phyloP scores from a whole-genome alignment of 2,113 vertebrate genomes.

The Oreotrochilus melanogaster region DNA sequence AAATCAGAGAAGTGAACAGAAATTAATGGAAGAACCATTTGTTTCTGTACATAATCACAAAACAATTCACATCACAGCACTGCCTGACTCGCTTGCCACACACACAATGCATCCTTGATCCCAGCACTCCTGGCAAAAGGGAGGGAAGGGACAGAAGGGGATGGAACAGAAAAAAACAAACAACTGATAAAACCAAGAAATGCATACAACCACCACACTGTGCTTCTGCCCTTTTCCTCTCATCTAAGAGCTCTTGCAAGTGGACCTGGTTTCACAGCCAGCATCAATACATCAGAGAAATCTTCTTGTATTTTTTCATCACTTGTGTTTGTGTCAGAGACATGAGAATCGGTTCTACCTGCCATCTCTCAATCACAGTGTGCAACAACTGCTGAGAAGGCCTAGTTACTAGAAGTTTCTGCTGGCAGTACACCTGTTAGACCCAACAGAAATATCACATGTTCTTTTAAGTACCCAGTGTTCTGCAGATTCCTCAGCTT shows the following conservation, averaged over 20 bases:
- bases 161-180: not conserved
- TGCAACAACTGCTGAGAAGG: not conserved
- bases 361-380: not conserved
- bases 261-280: not conserved
- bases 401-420: not conserved
- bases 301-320: not conserved
- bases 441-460: accelerated
- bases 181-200: not conserved
- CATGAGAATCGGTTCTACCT: not conserved
- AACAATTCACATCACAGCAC: not conserved
- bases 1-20: not conserved
- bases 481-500: not conserved
- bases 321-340: not conserved
- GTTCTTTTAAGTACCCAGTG: not conserved
- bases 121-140: not conserved
- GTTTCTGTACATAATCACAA: not conserved
- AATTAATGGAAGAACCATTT: not conserved
- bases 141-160: not conserved
- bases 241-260: not conserved
- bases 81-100: not conserved
- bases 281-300: not conserved
- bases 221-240: not conserved
- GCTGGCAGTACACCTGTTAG: not conserved
- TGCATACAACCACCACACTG: not conserved
- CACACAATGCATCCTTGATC: not conserved